phyloP scores from a whole-genome alignment of 2,797 vertebrate genomes.

The Rhynchotus rufescens region DNA sequence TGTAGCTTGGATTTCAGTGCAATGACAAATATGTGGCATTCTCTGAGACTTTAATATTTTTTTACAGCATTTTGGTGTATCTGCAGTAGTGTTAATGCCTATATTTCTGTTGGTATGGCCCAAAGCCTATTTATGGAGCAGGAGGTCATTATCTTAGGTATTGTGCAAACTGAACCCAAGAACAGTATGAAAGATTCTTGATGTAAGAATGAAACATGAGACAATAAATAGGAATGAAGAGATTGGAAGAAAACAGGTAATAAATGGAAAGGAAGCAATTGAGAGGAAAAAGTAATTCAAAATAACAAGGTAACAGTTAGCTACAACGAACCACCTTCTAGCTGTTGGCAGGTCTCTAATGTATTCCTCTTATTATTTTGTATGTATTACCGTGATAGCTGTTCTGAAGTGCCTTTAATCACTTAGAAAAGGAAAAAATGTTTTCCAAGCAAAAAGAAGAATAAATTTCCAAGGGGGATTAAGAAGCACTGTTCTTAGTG shows the following conservation, averaged over 20 bases:
- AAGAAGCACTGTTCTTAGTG: background rate
- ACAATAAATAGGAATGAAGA: background rate
- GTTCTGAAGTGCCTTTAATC: background rate
- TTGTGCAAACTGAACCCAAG: background rate
- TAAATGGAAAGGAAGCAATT: background rate
- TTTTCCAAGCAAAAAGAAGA: background rate
- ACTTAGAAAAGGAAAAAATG: background rate
- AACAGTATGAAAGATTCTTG: background rate
- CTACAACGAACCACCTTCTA: background rate
- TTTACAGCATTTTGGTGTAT: background rate
- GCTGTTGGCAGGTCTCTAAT: background rate
- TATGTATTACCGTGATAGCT: background rate
- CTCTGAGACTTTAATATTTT: background rate
- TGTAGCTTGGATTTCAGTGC: background rate
- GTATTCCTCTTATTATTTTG: background rate
- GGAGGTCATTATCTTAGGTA: background rate
- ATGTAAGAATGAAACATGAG: background rate
- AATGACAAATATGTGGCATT: background rate
- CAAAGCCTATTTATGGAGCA: fast-evolving
- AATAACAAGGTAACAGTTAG: background rate
- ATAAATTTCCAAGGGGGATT: background rate
- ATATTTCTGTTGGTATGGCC: background rate
- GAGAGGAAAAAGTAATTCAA: background rate
- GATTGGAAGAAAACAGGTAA: background rate
- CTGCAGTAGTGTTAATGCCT: background rate